Evolutionary conservation across 1,140 invertebrate species (phyloP), one percentile per base, ranked within the genome.

Genomic region (Helicoverpa zea): DNA sequence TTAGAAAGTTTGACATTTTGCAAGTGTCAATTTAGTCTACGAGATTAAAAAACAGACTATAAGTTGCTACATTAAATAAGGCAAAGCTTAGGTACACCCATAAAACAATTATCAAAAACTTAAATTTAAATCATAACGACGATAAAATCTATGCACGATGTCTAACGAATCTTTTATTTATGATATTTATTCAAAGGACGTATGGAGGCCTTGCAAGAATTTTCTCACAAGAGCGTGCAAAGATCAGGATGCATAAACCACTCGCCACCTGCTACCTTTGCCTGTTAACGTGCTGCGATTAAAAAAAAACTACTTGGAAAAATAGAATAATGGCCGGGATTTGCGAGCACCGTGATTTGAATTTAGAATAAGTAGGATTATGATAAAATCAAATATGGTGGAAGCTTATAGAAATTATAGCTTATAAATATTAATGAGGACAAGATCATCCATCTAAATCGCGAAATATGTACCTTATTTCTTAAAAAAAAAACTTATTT

Each of bases 191-290:
- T 29, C 78, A 80, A 80, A 79, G 74, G 63, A 73, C 77, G 70
- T 66, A 35, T 64, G 29, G 23, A 29, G 54, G 51, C 29, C 70
- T 43, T 64, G 29, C 12, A 79, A 61, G 64, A 64, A 75, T 79
- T 88, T 89, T 88, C 86, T 86, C 87, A 89, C 83, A 84, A 76
- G 52, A 80, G 80, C 81, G 77, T 78, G 76, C 75, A 81, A 79
- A 58, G 79, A 76, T 63, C 85, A 86, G 87, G 88, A 90, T 85
- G 64, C 87, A 90, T 90, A 90, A 90, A 90, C 73, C 83, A 87
- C 80, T 88, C 84, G 75, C 79, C 85, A 86, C 84, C 82, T 85
- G 73, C 66, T 70, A 23, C 49, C 49, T 52, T 9, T 14, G 59
- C 75, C 49, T 30, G 12, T 30, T 51, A 76, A 63, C 13, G 47